A percentile compares a stretch with the other conserved stretches of the same genome.
These are phyloP conservation scores for Psilopsiagon aymara DNA, from an alignment of 2,113 vertebrate genomes.

Conservation along the genomic window DNA sequence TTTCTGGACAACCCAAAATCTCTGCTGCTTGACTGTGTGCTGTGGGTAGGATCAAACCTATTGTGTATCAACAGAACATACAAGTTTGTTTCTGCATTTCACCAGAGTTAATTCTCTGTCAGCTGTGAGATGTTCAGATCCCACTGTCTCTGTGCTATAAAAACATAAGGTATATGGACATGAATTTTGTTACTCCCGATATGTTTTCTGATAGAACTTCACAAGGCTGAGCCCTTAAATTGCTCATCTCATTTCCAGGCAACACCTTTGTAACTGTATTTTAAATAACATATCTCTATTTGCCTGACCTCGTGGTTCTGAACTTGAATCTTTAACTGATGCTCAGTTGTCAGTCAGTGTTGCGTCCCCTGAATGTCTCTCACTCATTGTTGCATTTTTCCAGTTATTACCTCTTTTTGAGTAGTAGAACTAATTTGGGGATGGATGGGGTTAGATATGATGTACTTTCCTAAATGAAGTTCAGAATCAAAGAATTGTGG, in stretches of 20 bases:
- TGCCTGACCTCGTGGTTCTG: background rate
- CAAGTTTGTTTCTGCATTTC: background rate
- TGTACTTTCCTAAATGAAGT: background rate
- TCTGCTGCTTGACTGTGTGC: fast-evolving
- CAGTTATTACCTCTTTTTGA: background rate
- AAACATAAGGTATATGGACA: background rate
- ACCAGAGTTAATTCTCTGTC: background rate
- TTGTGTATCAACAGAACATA: fast-evolving
- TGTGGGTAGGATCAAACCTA: background rate
- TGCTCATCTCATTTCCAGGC: background rate
- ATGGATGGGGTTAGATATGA: background rate
- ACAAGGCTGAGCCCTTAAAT: background rate
- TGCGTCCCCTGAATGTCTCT: background rate
- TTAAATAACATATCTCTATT: background rate
- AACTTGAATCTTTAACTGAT: background rate
- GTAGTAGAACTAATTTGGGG: background rate
- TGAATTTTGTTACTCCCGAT: background rate
- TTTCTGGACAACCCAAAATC: background rate
- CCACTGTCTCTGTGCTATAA: background rate
- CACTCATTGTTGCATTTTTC: background rate
- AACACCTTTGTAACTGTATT: background rate
- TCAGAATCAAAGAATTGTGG: background rate
- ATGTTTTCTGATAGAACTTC: background rate
- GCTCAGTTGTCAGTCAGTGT: background rate
- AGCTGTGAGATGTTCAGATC: background rate